phyloP scores from a whole-genome alignment of 1,140 invertebrate genomes.

The Drosophila lowei region DNA sequence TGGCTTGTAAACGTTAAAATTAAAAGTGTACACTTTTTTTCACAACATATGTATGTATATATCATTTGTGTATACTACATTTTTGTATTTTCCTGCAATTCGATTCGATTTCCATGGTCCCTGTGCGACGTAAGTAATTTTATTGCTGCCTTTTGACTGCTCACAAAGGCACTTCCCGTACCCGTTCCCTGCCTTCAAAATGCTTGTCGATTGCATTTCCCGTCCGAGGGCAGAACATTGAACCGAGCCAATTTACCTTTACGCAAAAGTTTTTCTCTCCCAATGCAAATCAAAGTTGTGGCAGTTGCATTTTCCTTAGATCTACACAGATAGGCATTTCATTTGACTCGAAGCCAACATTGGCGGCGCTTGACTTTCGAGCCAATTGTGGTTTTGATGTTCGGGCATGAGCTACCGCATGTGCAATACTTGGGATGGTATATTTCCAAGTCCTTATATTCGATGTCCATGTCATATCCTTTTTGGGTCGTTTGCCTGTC shows the following conservation, averaged over 20 bases:
- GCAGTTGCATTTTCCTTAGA: neutral
- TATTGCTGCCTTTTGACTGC: too few species aligned
- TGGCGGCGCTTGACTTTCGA: neutral
- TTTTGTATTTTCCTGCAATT: too few species aligned
- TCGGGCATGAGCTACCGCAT: too few species aligned
- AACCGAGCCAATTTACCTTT: conserved; percentile 16
- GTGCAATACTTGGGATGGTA: neutral
- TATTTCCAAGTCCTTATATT: neutral
- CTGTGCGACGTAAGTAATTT: too few species aligned
- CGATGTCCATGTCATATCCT: conserved; percentile 1
- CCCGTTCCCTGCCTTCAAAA: too few species aligned
- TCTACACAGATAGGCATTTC: neutral
- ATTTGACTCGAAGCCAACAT: neutral
- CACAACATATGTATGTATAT: too few species aligned
- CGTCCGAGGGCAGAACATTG: neutral
- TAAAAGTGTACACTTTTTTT: too few species aligned
- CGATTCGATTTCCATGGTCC: too few species aligned
- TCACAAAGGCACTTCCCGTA: too few species aligned
- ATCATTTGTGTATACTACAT: too few species aligned
- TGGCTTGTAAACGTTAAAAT: too few species aligned
- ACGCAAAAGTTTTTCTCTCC: neutral
- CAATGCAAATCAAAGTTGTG: conserved; percentile 23
- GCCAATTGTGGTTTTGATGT: conserved; percentile 15
- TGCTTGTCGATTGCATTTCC: too few species aligned
- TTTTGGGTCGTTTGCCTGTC: conserved; percentile 38